Conservation (phyloP, 2,113 vertebrate species). For the Chlamydotis undulata region DNA sequence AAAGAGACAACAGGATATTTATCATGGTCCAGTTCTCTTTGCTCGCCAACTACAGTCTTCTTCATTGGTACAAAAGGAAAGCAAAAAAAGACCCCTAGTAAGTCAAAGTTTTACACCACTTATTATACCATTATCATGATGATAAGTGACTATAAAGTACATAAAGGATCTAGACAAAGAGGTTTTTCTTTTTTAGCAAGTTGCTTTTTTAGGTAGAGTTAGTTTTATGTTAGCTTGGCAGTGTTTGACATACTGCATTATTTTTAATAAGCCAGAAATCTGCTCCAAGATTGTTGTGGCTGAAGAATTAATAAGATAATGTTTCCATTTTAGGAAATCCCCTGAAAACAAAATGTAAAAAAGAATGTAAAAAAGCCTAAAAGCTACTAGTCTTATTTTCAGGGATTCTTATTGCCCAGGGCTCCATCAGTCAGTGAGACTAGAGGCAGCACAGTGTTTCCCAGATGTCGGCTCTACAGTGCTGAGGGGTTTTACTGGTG, state of each 20-base stretch:
- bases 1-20: not conserved
- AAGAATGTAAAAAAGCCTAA: not conserved
- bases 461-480: not conserved
- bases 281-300: not conserved
- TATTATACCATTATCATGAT: not conserved
- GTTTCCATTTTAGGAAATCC: slow-evolving; percentile 19
- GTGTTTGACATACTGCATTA: not conserved
- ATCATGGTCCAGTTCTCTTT: not conserved
- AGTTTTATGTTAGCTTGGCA: not conserved
- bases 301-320: not conserved
- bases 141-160: not conserved
- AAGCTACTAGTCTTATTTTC: not conserved
- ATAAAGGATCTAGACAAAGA: not conserved
- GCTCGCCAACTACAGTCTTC: not conserved
- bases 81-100: not conserved
- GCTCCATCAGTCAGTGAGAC: not conserved
- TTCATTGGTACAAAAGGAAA: not conserved
- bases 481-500: not conserved
- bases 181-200: not conserved
- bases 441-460: not conserved
- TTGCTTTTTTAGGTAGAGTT: not conserved
- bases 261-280: slow-evolving; percentile 10
- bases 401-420: not conserved
- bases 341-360: slow-evolving; percentile 16
- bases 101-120: not conserved